Base-by-base conservation (phyloP, 92 coral and sea anemone species). In the Meandrina meandrites region DNA sequence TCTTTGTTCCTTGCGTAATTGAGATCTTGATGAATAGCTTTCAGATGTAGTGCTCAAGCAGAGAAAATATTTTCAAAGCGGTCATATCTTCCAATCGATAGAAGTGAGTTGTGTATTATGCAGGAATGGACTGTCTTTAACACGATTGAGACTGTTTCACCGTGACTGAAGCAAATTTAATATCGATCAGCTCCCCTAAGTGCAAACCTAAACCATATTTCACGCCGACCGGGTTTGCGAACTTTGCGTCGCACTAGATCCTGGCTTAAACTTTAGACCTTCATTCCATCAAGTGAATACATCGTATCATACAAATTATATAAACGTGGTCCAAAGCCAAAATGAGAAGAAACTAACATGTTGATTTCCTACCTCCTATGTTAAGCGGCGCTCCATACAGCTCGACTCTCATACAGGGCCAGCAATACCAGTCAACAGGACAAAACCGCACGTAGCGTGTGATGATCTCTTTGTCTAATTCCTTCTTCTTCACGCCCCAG, bases 361-460 rank as follows among this genome's bases (percentile, higher is more conserved):
- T 0, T 12, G 37, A 57, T 5, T 17, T 36, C 88, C 62, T 40
- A 86, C 89, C 89, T 56, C 78, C 77, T 19, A 79, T 90, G 66
- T 87, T 90, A 18, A 89, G 53, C 5, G 92, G 79, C 11, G 89
- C 87, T 36, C 98, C 98, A 74, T 94, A 94, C 83, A 94, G 21
- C 60, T 94, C 98, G 12, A 93, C 90, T 75, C 98, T 85, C 91
- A 94, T 3, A 36, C 98, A 93, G 15, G 98, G 98, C 98, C 96
- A 94, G 79, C 92, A 91, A 76, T 94, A 89, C 98, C 98, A 94
- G 27, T 94, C 98, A 6, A 89, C 92, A 3, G 98, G 98, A 62
- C 94, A 91, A 47, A 94, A 86, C 54, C 93, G 92, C 72, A 94
- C 67, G 42, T 80, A 94, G 22, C 98, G 90, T 22, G 92, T 90